Percentiles rank a stretch among this genome's conserved stretches.
Conservation (phyloP, 2,888 invertebrate species). For the Myopa testacea region DNA sequence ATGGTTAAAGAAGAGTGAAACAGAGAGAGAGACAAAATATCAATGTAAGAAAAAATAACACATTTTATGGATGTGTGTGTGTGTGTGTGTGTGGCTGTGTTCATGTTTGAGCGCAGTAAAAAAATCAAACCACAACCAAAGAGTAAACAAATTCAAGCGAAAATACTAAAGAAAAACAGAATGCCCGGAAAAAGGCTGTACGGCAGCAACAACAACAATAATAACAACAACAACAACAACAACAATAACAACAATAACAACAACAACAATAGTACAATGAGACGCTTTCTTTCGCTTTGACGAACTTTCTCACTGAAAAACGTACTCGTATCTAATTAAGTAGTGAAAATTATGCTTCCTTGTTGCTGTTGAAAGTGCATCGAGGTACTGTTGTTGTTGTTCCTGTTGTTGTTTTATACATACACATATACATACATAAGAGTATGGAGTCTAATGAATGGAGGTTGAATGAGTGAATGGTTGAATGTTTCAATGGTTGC, state of each 20-base stretch:
- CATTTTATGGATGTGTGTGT: too few species aligned
- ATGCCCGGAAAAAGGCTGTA: conserved; percentile 30
- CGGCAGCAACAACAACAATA: conserved; percentile 34
- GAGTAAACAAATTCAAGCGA: conserved; percentile 16
- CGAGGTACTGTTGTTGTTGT: not conserved
- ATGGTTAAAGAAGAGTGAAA: too few species aligned
- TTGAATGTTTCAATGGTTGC: not conserved
- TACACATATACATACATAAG: not conserved
- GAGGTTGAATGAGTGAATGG: not conserved
- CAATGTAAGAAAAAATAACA: too few species aligned
- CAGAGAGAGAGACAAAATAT: too few species aligned
- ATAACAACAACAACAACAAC: conserved; percentile 33
- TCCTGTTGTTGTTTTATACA: not conserved
- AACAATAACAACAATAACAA: not conserved
- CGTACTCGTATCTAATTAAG: conserved; percentile 52
- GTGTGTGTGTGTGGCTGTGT: not conserved
- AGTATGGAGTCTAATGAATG: not conserved
- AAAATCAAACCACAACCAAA: not conserved
- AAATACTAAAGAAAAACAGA: conserved; percentile 16
- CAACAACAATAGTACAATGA: not conserved
- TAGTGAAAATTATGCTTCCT: conserved; percentile 64
- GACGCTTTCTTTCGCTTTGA: conserved; percentile 40
- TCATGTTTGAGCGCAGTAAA: not conserved
- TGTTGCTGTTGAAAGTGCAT: conserved; percentile 47
- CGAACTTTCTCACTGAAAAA: conserved; percentile 31